Evolutionary conservation across 2,797 vertebrate species (phyloP).

Genomic region (Columba guinea): DNA sequence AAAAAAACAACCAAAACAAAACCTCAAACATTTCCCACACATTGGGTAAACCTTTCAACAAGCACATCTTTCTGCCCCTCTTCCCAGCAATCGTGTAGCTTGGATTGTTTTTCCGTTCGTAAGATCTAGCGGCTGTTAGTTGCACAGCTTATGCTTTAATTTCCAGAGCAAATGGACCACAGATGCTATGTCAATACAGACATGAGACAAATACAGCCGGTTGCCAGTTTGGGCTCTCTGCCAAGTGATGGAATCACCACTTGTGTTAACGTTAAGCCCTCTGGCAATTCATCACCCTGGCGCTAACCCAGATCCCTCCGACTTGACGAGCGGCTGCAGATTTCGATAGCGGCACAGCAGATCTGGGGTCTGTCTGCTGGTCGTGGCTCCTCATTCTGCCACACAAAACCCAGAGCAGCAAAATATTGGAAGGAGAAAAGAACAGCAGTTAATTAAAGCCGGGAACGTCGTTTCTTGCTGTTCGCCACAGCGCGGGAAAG

Average conservation of each 20-base stretch:
- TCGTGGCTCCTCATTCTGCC: background rate
- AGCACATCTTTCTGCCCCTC: background rate
- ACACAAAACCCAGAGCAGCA: background rate
- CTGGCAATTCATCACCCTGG: slow-evolving; percentile 55
- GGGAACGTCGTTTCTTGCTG: rapidly evolving
- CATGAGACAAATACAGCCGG: slow-evolving; percentile 57
- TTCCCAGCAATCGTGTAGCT: background rate
- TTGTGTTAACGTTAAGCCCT: slow-evolving; percentile 50
- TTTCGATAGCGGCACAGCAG: background rate
- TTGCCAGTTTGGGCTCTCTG: slow-evolving; percentile 36
- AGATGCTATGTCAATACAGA: slow-evolving; percentile 64
- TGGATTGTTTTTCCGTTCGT: background rate
- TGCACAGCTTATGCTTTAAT: slow-evolving; percentile 39
- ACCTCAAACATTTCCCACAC: background rate
- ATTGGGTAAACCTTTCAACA: background rate
- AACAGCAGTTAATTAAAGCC: background rate
- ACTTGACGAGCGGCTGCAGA: background rate
- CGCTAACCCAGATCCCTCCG: background rate
- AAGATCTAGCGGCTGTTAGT: background rate
- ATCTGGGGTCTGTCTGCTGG: background rate
- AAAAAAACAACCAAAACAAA: background rate
- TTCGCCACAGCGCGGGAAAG: background rate
- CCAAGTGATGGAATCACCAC: slow-evolving; percentile 60
- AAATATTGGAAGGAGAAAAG: background rate
- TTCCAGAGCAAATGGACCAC: slow-evolving; percentile 61